Evolutionary conservation across 2,797 vertebrate genomes (phyloP).

Genomic region (Mastacembelus armatus): DNA sequence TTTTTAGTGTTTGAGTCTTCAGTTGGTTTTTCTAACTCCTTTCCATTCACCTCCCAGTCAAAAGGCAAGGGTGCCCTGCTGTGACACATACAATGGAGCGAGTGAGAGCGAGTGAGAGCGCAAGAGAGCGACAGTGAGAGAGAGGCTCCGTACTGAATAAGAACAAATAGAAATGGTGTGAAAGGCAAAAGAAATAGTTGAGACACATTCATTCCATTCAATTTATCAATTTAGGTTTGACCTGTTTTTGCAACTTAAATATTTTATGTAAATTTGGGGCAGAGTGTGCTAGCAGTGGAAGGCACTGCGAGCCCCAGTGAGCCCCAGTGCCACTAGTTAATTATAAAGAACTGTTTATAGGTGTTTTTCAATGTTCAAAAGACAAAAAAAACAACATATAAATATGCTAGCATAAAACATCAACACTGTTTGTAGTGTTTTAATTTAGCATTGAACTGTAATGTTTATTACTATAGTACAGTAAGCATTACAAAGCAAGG

Average conservation of each 20-base stretch:
- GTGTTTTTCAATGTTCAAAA: not conserved
- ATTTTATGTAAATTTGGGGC: not conserved
- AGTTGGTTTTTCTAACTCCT: conserved; percentile 80
- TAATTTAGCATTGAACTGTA: not conserved
- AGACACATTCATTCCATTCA: too few species aligned
- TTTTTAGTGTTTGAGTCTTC: conserved; percentile 69
- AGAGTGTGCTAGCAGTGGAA: not conserved
- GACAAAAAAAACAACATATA: not conserved
- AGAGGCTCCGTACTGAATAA: conserved; percentile 9
- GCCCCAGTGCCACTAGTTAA: not conserved
- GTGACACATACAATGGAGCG: conserved; percentile 62
- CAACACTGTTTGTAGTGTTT: not conserved
- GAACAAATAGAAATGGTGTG: conserved; percentile 9
- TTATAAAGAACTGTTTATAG: not conserved
- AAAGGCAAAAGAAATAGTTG: conserved; percentile 4
- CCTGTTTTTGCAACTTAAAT: not conserved
- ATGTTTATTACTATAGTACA: not conserved
- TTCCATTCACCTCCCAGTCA: conserved; percentile 82
- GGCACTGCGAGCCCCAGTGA: not conserved
- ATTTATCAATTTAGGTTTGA: not conserved
- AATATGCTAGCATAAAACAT: not conserved
- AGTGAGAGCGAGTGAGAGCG: conserved; percentile 17
- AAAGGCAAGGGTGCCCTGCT: conserved; percentile 75
- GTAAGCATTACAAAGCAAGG: not conserved
- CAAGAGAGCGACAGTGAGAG: not conserved